A percentile compares a stretch with the other conserved stretches of the same genome.
Evolutionary conservation across 2,797 vertebrate species (phyloP).

Genomic region (Sebastes taczanowskii): DNA sequence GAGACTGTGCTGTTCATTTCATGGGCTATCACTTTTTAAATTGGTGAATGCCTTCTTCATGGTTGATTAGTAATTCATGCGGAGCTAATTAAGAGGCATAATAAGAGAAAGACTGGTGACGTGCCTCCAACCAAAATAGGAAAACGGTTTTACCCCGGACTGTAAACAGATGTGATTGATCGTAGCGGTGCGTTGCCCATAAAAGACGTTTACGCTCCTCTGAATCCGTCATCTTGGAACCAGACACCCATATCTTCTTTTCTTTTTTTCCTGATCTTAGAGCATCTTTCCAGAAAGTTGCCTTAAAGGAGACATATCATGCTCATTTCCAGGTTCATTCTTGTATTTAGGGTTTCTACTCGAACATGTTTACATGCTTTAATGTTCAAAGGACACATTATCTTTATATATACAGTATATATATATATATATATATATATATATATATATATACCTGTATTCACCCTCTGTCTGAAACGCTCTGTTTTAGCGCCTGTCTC

Average conservation of each 20-base stretch:
- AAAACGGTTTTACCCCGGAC: slow-evolving; percentile 52
- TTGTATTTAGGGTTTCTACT: not conserved
- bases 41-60: slow-evolving; percentile 83
- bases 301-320: slow-evolving; percentile 20
- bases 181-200: slow-evolving; percentile 19
- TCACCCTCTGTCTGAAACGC: not conserved
- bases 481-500: not conserved
- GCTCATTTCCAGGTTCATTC: not conserved
- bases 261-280: slow-evolving; percentile 52
- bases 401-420: no score
- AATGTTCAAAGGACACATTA: not conserved
- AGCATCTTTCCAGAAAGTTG: slow-evolving; percentile 71
- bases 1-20: slow-evolving; percentile 83
- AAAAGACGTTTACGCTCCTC: slow-evolving; percentile 37
- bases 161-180: slow-evolving; percentile 76
- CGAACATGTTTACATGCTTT: not conserved
- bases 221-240: slow-evolving; percentile 49
- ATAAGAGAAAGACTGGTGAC: slow-evolving; percentile 80
- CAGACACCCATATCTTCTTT: slow-evolving; percentile 54
- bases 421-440: no score
- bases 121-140: slow-evolving; percentile 71
- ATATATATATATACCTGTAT: no score
- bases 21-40: slow-evolving; percentile 86
- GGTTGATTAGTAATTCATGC: slow-evolving; percentile 86
- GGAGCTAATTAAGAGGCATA: slow-evolving; percentile 83